Evolutionary conservation across 2,797 vertebrate genomes (phyloP).

Genomic region (Poeciliopsis gracilis): DNA sequence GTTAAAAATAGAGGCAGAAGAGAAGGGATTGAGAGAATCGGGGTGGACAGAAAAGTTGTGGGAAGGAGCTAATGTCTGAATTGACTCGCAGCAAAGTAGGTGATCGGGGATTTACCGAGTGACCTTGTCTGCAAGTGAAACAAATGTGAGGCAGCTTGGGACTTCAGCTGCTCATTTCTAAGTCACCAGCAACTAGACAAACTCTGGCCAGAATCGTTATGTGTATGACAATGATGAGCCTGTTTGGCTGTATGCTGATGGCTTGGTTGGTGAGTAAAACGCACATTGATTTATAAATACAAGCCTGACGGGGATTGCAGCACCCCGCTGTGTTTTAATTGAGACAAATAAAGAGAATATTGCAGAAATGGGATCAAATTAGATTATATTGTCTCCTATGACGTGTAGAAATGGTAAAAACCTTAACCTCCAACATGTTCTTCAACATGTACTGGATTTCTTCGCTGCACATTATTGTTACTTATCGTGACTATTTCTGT

Average conservation of each 20-base stretch:
- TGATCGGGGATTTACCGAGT: slow-evolving; percentile 61
- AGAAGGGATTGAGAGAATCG: slow-evolving; percentile 65
- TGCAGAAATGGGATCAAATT: slow-evolving; percentile 29
- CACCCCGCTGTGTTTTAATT: slow-evolving; percentile 36
- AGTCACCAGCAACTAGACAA: slow-evolving; percentile 40
- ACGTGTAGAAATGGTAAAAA: slow-evolving; percentile 11
- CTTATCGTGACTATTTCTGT: slow-evolving; percentile 11
- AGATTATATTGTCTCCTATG: neutral
- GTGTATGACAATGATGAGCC: slow-evolving; percentile 80
- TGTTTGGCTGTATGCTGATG: slow-evolving; percentile 76
- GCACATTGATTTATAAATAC: slow-evolving; percentile 18
- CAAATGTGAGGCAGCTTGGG: slow-evolving; percentile 29
- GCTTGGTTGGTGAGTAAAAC: slow-evolving; percentile 71
- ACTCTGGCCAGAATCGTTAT: slow-evolving; percentile 60
- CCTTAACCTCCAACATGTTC: slow-evolving; percentile 22
- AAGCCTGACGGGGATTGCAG: slow-evolving; percentile 30
- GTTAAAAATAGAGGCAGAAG: slow-evolving; percentile 79
- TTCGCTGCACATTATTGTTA: slow-evolving; percentile 5
- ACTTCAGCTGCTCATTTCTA: slow-evolving; percentile 20
- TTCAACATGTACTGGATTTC: neutral
- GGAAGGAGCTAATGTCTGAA: slow-evolving; percentile 46
- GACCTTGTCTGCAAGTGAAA: slow-evolving; percentile 62
- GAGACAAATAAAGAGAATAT: neutral
- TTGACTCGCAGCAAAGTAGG: slow-evolving; percentile 53
- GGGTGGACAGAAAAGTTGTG: slow-evolving; percentile 57